phyloP scores from a whole-genome alignment of 2,888 invertebrate genomes.

The Vannuccia rotundouncinata region DNA sequence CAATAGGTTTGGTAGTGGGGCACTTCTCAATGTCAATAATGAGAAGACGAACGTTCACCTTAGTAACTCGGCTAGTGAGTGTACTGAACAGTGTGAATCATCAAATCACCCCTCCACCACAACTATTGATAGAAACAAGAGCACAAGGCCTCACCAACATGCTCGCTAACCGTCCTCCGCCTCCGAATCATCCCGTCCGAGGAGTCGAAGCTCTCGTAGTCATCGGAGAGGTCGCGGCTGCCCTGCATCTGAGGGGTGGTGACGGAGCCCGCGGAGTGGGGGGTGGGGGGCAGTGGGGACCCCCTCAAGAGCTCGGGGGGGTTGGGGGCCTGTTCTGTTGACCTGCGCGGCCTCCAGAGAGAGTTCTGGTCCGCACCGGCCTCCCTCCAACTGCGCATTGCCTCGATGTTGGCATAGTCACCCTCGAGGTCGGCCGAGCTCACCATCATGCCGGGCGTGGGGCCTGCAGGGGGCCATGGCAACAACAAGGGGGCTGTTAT shows the following conservation, averaged over 20 bases:
- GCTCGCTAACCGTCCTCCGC: neutral
- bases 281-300: neutral
- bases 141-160: neutral
- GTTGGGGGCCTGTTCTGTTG: neutral
- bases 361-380: neutral
- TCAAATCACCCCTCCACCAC: too few relatives aligned
- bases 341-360: neutral
- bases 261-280: neutral
- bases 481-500: too few relatives aligned
- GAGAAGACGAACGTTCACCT: too few relatives aligned
- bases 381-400: neutral
- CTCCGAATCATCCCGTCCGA: too few relatives aligned
- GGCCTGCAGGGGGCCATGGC: too few relatives aligned
- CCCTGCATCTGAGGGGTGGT: neutral
- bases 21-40: too few relatives aligned
- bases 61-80: too few relatives aligned
- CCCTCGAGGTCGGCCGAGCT: neutral
- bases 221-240: neutral
- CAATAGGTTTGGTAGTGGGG: too few relatives aligned
- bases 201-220: neutral
- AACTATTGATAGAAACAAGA: too few relatives aligned
- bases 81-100: too few relatives aligned
- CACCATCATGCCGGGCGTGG: neutral
- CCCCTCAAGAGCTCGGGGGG: neutral
- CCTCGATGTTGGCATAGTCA: neutral